A percentile compares a stretch with the other conserved stretches of the same genome.
Conservation (phyloP, 2,113 vertebrate genomes). For the Epinephelus cyanopodus region DNA sequence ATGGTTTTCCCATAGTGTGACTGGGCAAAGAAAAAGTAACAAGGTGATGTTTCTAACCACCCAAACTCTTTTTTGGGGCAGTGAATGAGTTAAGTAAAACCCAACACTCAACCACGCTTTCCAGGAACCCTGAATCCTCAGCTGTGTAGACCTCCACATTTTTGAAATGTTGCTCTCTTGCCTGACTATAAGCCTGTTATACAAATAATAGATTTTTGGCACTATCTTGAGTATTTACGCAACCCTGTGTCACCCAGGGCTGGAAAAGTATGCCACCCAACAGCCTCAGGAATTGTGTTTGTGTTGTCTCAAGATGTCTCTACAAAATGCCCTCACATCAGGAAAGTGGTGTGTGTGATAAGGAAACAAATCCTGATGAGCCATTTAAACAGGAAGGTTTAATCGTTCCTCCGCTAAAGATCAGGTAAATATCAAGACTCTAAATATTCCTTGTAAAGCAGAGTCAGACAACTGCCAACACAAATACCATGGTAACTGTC, state of each 20-base stretch:
- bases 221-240: slow-evolving; percentile 23
- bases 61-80: neutral
- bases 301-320: slow-evolving; percentile 28
- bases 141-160: neutral
- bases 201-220: slow-evolving; percentile 39
- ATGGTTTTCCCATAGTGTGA: no score
- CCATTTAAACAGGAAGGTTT: slow-evolving; percentile 38
- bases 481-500: slow-evolving; percentile 52
- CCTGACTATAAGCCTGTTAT: slow-evolving; percentile 18
- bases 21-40: neutral
- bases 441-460: slow-evolving; percentile 30
- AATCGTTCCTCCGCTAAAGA: slow-evolving; percentile 30
- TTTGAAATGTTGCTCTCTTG: slow-evolving; percentile 5
- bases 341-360: slow-evolving; percentile 27
- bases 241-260: slow-evolving; percentile 14
- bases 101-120: neutral
- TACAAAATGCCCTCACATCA: slow-evolving; percentile 40
- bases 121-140: neutral
- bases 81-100: neutral
- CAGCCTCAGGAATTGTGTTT: slow-evolving; percentile 30
- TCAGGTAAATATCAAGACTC: slow-evolving; percentile 53
- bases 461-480: slow-evolving; percentile 29
- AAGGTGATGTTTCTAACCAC: neutral
- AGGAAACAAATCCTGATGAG: slow-evolving; percentile 44
- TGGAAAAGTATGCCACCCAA: slow-evolving; percentile 22